Percentiles rank a stretch among this genome's conserved stretches.
phyloP scores from a whole-genome alignment of 1,140 invertebrate species.

The Drusus annulatus region DNA sequence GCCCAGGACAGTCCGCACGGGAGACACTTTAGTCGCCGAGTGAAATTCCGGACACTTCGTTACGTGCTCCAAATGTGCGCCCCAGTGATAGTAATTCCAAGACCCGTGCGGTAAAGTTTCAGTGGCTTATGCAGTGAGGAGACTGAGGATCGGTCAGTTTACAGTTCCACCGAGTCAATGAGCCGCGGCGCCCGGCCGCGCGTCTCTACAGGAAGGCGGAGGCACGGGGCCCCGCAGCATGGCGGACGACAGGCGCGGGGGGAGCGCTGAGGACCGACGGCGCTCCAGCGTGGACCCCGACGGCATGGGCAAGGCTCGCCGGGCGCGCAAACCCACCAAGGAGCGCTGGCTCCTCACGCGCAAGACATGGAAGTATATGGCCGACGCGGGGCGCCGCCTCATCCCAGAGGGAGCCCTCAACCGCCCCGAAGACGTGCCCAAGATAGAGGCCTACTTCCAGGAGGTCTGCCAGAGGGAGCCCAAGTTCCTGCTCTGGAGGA shows the following conservation, averaged over 20 bases:
- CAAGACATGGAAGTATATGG: slow-evolving; percentile 93
- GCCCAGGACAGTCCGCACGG: slow-evolving; percentile 58
- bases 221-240: slow-evolving; percentile 38
- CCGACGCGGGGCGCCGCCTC: slow-evolving; percentile 87
- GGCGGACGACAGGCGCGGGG: slow-evolving; percentile 36
- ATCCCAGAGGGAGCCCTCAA: slow-evolving; percentile 84
- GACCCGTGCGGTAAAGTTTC: neutral
- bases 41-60: neutral
- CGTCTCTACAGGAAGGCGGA: slow-evolving; percentile 1
- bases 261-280: slow-evolving; percentile 6
- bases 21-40: neutral
- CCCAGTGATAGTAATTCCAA: neutral
- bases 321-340: slow-evolving; percentile 74
- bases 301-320: slow-evolving; percentile 69
- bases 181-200: slow-evolving; percentile 24
- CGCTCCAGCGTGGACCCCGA: slow-evolving; percentile 18
- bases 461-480: slow-evolving; percentile 84
- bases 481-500: slow-evolving; percentile 85
- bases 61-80: slow-evolving; percentile 12
- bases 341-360: slow-evolving; percentile 89
- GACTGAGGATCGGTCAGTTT: neutral
- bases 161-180: slow-evolving; percentile 43
- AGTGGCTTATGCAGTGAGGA: neutral
- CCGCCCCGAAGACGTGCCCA: slow-evolving; percentile 80
- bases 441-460: slow-evolving; percentile 88